Evolutionary conservation across 2,888 invertebrate species (phyloP), one percentile per base, ranked within the genome.

Genomic region (Dermolepida albohirtum): DNA sequence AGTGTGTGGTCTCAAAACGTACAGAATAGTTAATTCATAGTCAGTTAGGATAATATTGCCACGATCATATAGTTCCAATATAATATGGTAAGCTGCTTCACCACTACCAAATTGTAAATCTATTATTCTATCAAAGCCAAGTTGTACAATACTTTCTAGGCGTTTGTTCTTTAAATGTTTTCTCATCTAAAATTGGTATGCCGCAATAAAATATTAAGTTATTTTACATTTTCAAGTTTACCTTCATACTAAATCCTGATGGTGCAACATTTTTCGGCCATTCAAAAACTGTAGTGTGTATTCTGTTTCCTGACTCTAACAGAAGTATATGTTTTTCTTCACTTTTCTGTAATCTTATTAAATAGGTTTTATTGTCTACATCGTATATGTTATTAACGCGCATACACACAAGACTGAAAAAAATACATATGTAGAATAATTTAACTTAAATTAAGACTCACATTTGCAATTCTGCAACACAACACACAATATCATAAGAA

Each of bases 191-290:
- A 52, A 64, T 43, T n/a, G 27, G 6, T 4, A 49, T 67, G 6
- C 34, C 2, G 34, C 6, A 10, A 8, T 29, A 29, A 6, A 6
- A 29, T 34, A 34, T 8, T 34, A 34, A 34, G 34, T 34, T 34
- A 34, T 54, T 12, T 34, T 10, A 10, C 16, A 12, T n/a, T 11
- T 22, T 41, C 1, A 12, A 12, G 17, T 7, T 39, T 70, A 93
- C 93, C 87, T 99, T 99, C 98, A 99, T 99, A 71, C 96, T 94
- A 81, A 98, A 98, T 0, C 97, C 96, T 0, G 96, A 97, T 0
- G 96, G 98, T 5, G 93, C 94, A 44, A 91, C 88, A 87, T 96
- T 97, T 85, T 99, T 99, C 0, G 98, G 98, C 98, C 99, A 99
- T 80, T 98, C 98, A 84, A 96, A 99, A 43, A 89, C 92, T 10